Evolutionary conservation across 1,140 invertebrate genomes (phyloP).

Genomic region (Aleiodes sp.): DNA sequence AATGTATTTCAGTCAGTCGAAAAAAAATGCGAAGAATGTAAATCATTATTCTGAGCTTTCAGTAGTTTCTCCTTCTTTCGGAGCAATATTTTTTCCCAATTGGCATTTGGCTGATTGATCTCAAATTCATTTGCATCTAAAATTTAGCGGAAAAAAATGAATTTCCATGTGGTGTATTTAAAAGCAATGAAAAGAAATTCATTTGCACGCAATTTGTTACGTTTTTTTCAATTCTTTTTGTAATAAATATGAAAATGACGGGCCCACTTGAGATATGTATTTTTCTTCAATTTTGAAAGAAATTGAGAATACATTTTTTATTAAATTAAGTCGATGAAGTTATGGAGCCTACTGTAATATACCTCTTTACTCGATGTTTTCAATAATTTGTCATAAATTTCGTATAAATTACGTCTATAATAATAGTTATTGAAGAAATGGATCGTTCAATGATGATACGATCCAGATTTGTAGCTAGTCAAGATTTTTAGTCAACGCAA

Average conservation of each 20-base stretch:
- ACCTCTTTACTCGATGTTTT: slow-evolving; percentile 41
- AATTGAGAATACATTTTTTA: neutral
- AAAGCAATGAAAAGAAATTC: too few species aligned
- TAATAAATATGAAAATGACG: neutral
- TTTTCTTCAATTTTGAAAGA: neutral
- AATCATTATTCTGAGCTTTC: neutral
- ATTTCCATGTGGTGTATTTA: neutral
- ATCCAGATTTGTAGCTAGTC: slow-evolving; percentile 35
- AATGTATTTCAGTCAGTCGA: slow-evolving; percentile 34
- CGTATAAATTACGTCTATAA: neutral
- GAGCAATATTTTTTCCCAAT: neutral
- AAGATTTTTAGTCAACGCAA: slow-evolving; percentile 38
- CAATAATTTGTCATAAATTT: neutral
- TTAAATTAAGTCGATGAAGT: neutral
- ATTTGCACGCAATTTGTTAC: neutral
- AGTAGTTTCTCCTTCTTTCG: too few species aligned
- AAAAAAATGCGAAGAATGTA: neutral
- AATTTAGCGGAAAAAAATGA: neutral
- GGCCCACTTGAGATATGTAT: neutral
- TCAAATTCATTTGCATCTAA: neutral
- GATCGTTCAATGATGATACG: neutral
- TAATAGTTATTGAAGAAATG: neutral
- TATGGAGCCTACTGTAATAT: slow-evolving; percentile 43
- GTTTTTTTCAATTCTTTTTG: neutral
- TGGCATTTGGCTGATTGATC: neutral